phyloP scores from a whole-genome alignment of 2,888 invertebrate species.

The Scelioninae gen. 1 region DNA sequence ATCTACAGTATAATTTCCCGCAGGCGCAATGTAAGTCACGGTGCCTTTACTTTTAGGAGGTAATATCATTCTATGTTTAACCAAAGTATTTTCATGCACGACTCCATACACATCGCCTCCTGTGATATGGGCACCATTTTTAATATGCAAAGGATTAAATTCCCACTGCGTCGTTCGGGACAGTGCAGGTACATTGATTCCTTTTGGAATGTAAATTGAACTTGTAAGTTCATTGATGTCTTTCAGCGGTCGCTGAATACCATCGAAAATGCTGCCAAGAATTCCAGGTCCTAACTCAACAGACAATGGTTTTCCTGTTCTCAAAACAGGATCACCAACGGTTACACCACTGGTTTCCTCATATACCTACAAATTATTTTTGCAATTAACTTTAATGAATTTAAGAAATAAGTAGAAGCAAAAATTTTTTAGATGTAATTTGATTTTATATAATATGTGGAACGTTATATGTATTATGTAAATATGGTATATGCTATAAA shows the following conservation, averaged over 20 bases:
- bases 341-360: conserved; percentile 99
- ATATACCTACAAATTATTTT: conserved; percentile 87
- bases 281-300: conserved; percentile 99
- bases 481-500: too few species aligned
- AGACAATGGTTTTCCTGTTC: conserved; percentile 99
- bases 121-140: conserved; percentile 98
- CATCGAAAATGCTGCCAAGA: conserved; percentile 99
- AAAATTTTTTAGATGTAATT: too few species aligned
- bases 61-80: conserved; percentile 98
- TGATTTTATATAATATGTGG: too few species aligned
- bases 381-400: too few species aligned
- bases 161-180: conserved; percentile 94
- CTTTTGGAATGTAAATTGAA: conserved; percentile 99
- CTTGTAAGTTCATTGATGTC: conserved; percentile 97
- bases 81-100: conserved; percentile 98
- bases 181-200: conserved; percentile 97
- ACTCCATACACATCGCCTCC: conserved; percentile 98
- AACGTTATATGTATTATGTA: too few species aligned
- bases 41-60: conserved; percentile 98
- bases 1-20: conserved; percentile 96
- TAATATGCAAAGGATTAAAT: conserved; percentile 93
- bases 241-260: conserved; percentile 99
- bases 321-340: conserved; percentile 98
- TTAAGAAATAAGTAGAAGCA: too few species aligned
- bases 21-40: conserved; percentile 96